A percentile compares a stretch with the other conserved stretches of the same genome.
Conservation (phyloP, 2,797 vertebrate genomes). For the Hozukius guyotensis region DNA sequence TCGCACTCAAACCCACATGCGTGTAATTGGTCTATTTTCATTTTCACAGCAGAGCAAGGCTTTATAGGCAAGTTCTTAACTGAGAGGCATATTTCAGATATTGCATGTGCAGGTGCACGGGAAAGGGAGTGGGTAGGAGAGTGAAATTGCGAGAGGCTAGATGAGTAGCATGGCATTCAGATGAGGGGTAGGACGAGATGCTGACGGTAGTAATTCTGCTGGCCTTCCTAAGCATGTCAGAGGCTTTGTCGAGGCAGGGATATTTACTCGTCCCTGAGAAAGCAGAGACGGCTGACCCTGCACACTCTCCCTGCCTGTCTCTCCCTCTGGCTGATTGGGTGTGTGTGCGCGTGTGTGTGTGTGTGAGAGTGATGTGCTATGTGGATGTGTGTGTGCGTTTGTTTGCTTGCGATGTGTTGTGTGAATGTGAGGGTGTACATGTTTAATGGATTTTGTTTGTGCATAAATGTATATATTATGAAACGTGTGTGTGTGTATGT, state of each 20-base stretch:
- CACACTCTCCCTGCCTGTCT: slow-evolving; percentile 66
- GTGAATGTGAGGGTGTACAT: slow-evolving; percentile 25
- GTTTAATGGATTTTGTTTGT: slow-evolving; percentile 28
- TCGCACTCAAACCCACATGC: background rate
- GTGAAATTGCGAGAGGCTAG: slow-evolving; percentile 30
- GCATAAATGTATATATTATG: slow-evolving; percentile 42
- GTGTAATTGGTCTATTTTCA: slow-evolving; percentile 29
- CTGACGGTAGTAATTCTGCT: slow-evolving; percentile 73
- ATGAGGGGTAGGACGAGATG: slow-evolving; percentile 43
- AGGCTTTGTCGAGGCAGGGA: slow-evolving; percentile 75
- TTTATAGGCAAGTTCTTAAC: slow-evolving; percentile 14
- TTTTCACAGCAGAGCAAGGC: slow-evolving; percentile 24
- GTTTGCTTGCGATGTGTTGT: slow-evolving; percentile 36
- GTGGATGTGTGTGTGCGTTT: slow-evolving; percentile 7
- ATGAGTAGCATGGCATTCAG: slow-evolving; percentile 56
- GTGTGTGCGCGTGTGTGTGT: background rate
- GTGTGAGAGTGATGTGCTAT: slow-evolving; percentile 9
- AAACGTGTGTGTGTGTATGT: slow-evolving; percentile 19
- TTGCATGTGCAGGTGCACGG: slow-evolving; percentile 59
- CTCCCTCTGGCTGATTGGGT: slow-evolving; percentile 49
- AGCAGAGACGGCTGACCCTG: slow-evolving; percentile 73
- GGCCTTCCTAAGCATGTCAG: slow-evolving; percentile 73
- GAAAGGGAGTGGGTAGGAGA: slow-evolving; percentile 1
- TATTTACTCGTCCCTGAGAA: slow-evolving; percentile 67
- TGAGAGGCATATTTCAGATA: slow-evolving; percentile 25